Evolutionary conservation across 2,888 invertebrate genomes (phyloP), one percentile per base, ranked within the genome.

Genomic region (Linnaemya tessellans): DNA sequence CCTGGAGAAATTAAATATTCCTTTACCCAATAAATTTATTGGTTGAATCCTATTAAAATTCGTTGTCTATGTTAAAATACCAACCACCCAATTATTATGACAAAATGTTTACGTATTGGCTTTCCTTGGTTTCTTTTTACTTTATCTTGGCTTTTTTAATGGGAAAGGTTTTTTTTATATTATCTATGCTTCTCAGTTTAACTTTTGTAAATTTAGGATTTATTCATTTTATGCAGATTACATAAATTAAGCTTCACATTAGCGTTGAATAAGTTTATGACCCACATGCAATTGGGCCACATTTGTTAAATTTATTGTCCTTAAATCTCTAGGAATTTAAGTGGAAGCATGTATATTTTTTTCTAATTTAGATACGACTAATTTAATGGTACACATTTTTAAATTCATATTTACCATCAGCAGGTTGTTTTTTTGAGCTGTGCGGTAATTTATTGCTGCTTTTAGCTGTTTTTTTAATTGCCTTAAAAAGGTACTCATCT

Each of bases 151-250:
- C n/a, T n/a, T 51, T 51, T 8, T 51, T 10, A 51, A 51, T 20
- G 15, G 22, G 25, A 56, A 25, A 25, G 56, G 15, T 56, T 25
- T 56, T 15, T 54, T 54, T 9, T 7, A 51, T 18, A 20, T 51
- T 20, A 51, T 51, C 10, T 51, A 15, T 25, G 15, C 1, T 30
- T 64, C 51, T 46, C 43, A 13, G 43, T 68, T 30, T 60, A 60
- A 60, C 13, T 70, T 58, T 68, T 35, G 22, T 38, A 67, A 68
- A 64, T 54, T 80, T 67, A 41, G 41, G 15, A 65, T 88, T 85
- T 88, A 89, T 90, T 91, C 89, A 90, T 90, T 90, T 90, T 89
- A 91, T 88, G 89, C 89, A 89, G 89, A 89, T 90, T 89, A 88
- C 86, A 87, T 84, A 88, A 89, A 90, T 91, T 90, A 90, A 43